Evolutionary conservation across 1,140 invertebrate species (phyloP).

Genomic region (Chironomus striatipennis): DNA sequence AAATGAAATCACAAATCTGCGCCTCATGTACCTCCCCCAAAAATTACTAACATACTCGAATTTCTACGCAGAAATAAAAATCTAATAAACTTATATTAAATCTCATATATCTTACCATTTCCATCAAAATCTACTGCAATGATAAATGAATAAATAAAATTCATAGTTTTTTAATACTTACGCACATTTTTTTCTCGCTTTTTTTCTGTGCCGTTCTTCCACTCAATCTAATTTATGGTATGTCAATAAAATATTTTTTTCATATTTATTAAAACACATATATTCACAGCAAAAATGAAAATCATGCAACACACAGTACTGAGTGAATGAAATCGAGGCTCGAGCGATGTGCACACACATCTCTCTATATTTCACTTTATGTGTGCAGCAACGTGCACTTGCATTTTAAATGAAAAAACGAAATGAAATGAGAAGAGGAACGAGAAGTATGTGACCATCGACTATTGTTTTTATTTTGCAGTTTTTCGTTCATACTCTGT

Average conservation of each 20-base stretch:
- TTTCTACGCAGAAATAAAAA: too few relatives aligned
- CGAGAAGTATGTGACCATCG: not conserved
- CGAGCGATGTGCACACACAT: not conserved
- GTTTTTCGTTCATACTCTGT: not conserved
- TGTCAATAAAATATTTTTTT: not conserved
- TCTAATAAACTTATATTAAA: too few relatives aligned
- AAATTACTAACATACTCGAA: too few relatives aligned
- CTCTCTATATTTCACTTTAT: conserved; percentile 12
- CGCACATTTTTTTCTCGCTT: too few relatives aligned
- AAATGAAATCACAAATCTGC: too few relatives aligned
- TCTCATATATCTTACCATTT: too few relatives aligned
- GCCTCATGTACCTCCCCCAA: too few relatives aligned
- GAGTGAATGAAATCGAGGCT: too few relatives aligned
- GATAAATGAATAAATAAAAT: not conserved
- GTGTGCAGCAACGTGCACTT: not conserved
- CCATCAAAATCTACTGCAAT: not conserved
- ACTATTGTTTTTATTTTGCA: not conserved
- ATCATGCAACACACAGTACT: too few relatives aligned
- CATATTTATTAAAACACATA: not conserved
- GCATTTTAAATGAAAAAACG: not conserved
- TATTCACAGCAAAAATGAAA: not conserved
- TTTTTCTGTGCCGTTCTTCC: too few relatives aligned
- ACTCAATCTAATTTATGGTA: not conserved
- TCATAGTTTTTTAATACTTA: not conserved
- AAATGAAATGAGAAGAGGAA: not conserved